Percentiles rank a stretch among this genome's conserved stretches.
These are phyloP conservation scores for Abrostola triplasia DNA, from an alignment of 2,888 invertebrate species.

Conservation along the genomic window DNA sequence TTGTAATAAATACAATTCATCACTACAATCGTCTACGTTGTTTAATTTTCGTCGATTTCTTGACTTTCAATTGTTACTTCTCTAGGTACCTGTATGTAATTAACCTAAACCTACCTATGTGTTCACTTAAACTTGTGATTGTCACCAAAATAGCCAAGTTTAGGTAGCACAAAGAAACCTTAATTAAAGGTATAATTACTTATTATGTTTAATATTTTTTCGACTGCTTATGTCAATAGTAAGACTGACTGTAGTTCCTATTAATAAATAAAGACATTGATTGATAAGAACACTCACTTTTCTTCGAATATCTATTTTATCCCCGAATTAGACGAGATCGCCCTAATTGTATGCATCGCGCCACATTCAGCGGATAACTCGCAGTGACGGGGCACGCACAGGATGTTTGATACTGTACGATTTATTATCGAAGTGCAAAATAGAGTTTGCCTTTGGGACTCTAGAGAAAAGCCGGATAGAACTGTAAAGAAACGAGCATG, in stretches of 20 bases:
- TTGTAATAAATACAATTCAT: slow-evolving; percentile 18
- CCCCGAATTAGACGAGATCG: slow-evolving; percentile 16
- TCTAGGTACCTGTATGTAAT: slow-evolving; percentile 1
- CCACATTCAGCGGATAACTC: no score
- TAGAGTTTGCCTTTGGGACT: no score
- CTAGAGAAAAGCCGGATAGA: no score
- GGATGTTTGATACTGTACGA: no score
- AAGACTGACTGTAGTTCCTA: slow-evolving; percentile 21
- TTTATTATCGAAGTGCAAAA: no score
- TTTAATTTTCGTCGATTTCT: slow-evolving; percentile 13
- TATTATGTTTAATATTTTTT: slow-evolving; percentile 10
- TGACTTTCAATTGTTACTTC: slow-evolving; percentile 4
- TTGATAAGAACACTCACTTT: slow-evolving; percentile 14
- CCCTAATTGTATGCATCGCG: no score
- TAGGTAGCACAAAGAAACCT: slow-evolving; percentile 14
- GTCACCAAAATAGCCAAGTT: slow-evolving; percentile 26
- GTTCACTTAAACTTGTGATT: slow-evolving; percentile 14
- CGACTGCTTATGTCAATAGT: slow-evolving; percentile 7
- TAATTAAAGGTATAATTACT: slow-evolving; percentile 15
- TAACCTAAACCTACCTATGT: slow-evolving; percentile 1
- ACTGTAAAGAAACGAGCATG: no score
- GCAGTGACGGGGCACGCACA: no score
- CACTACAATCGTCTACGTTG: slow-evolving; percentile 7
- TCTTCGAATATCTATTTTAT: slow-evolving; percentile 17
- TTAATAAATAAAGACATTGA: slow-evolving; percentile 14